Percentiles rank a stretch among this genome's conserved stretches.
Conservation (phyloP, 2,888 invertebrate genomes). For the Rhopalosiphum nymphaeae region DNA sequence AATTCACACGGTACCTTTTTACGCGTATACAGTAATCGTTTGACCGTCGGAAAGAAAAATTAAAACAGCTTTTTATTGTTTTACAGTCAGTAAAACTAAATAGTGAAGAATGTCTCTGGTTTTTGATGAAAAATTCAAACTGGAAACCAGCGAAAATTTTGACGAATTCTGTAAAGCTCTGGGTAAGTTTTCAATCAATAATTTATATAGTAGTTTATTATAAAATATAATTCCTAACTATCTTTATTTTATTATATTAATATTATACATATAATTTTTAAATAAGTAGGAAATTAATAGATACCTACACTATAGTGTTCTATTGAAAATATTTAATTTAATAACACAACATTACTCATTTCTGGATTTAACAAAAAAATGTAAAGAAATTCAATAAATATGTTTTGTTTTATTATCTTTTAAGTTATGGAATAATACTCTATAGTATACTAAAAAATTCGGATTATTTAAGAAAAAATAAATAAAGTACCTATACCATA, state of each 20-base stretch:
- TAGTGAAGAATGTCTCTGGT: constrained; percentile 46
- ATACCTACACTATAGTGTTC: neutral
- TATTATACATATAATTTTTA: neutral
- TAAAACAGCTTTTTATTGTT: neutral
- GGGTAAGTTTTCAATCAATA: constrained; percentile 75
- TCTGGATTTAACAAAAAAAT: neutral
- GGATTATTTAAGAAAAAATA: neutral
- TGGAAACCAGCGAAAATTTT: constrained; percentile 85
- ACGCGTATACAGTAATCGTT: neutral
- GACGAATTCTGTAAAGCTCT: constrained; percentile 91
- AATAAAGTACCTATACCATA: neutral
- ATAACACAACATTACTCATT: neutral
- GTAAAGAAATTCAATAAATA: neutral
- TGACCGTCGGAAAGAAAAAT: constrained; percentile 15
- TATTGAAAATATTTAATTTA: neutral
- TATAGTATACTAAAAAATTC: neutral
- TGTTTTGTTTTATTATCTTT: neutral
- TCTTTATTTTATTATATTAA: neutral
- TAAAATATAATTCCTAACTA: neutral
- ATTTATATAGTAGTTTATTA: neutral
- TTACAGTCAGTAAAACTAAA: neutral
- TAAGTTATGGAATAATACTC: neutral
- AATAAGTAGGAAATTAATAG: neutral
- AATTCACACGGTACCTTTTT: neutral
- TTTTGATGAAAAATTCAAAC: constrained; percentile 77